phyloP scores from a whole-genome alignment of 2,113 vertebrate species.

The Proterorhinus semilunaris region DNA sequence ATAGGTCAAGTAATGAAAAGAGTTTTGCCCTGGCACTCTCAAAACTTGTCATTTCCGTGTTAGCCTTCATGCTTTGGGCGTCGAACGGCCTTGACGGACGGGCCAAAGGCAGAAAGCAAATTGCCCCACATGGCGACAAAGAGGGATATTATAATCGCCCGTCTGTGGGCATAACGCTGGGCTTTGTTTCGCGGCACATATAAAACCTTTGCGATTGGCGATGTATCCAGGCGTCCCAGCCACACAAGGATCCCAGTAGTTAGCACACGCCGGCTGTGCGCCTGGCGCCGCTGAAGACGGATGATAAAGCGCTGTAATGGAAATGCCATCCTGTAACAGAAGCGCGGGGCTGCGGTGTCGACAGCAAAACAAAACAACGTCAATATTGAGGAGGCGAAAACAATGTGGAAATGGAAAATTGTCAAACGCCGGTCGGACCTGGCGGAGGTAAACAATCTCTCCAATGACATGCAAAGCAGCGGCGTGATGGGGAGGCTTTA shows the following conservation, averaged over 20 bases:
- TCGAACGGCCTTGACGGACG: too few species aligned
- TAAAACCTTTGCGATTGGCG: slow-evolving; percentile 6
- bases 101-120: too few species aligned
- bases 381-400: slow-evolving; percentile 50
- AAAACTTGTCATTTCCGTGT: too few species aligned
- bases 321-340: slow-evolving; percentile 60
- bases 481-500: slow-evolving; percentile 28
- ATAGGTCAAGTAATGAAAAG: too few species aligned
- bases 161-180: too few species aligned
- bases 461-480: slow-evolving; percentile 46
- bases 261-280: slow-evolving; percentile 26
- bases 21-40: too few species aligned
- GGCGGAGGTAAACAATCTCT: slow-evolving; percentile 50
- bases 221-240: slow-evolving; percentile 40
- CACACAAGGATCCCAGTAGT: slow-evolving; percentile 39
- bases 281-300: slow-evolving; percentile 44
- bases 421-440: slow-evolving; percentile 51
- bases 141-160: too few species aligned
- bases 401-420: slow-evolving; percentile 57
- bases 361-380: slow-evolving; percentile 59
- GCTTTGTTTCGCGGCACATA: too few species aligned
- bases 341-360: slow-evolving; percentile 25
- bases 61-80: too few species aligned
- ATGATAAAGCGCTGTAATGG: slow-evolving; percentile 66
- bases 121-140: too few species aligned